Evolutionary conservation across 2,113 vertebrate genomes (phyloP).

Genomic region (Gracilinanus agilis): DNA sequence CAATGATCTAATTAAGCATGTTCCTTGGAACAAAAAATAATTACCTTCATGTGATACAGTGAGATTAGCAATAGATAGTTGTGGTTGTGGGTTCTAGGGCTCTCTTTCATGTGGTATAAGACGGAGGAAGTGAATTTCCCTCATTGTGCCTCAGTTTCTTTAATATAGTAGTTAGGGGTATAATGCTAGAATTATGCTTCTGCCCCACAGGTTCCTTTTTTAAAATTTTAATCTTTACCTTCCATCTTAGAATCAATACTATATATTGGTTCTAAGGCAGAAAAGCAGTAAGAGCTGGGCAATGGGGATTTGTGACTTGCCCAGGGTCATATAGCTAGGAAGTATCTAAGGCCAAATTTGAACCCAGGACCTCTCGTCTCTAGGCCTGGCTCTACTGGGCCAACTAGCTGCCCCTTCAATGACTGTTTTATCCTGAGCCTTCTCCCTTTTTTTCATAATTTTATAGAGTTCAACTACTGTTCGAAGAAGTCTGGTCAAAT

Average conservation of each 20-base stretch:
- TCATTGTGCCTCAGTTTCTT: neutral
- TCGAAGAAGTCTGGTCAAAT: no score
- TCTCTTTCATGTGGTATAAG: neutral
- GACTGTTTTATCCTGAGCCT: neutral
- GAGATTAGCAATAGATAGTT: neutral
- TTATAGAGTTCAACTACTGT: neutral
- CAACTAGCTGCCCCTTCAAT: neutral
- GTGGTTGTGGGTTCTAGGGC: neutral
- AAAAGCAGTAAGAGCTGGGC: no score
- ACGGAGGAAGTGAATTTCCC: neutral
- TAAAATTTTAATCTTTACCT: no score
- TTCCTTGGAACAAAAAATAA: neutral
- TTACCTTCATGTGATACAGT: no score
- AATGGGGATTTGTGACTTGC: no score
- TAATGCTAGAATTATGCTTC: neutral
- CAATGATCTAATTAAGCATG: neutral
- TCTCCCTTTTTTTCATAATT: neutral
- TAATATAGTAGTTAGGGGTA: neutral
- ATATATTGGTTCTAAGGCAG: no score
- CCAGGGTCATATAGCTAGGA: no score
- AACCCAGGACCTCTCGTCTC: no score
- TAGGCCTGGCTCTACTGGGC: no score
- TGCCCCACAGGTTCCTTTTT: no score
- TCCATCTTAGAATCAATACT: no score
- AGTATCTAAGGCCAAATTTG: no score